Evolutionary conservation across 1,140 invertebrate genomes (phyloP).

Genomic region (Papilio helenus): DNA sequence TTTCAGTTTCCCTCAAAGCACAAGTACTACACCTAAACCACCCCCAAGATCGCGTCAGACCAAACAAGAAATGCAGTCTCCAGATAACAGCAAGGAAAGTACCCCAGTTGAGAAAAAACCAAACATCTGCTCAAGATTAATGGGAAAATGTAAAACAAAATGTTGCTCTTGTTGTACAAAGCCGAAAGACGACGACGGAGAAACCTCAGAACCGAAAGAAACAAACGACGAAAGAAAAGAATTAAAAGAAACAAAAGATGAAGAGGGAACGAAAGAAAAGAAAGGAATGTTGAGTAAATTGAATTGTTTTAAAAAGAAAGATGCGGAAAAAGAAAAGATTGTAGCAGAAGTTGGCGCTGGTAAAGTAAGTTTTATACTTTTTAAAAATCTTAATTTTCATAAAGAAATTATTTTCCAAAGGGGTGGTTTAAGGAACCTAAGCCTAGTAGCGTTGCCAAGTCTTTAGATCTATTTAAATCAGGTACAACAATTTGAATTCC

Average conservation of each 20-base stretch:
- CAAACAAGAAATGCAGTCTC: constrained; percentile 52
- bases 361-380: constrained; percentile 57
- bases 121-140: constrained; percentile 67
- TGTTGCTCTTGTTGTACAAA: constrained; percentile 72
- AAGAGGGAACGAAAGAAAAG: constrained; percentile 50
- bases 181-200: constrained; percentile 48
- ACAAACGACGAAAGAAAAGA: constrained; percentile 30
- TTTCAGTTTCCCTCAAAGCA: constrained; percentile 76
- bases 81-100: constrained; percentile 38
- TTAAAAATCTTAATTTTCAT: constrained; percentile 7
- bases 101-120: constrained; percentile 50
- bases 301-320: constrained; percentile 70
- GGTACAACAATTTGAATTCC: background rate
- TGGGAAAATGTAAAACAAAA: constrained; percentile 70
- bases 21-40: constrained; percentile 73
- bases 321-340: constrained; percentile 55
- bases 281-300: constrained; percentile 62
- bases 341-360: constrained; percentile 65
- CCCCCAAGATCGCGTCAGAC: constrained; percentile 61
- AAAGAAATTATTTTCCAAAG: background rate
- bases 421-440: background rate
- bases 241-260: constrained; percentile 50
- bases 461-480: background rate
- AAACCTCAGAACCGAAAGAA: constrained; percentile 41
- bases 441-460: background rate